Base-by-base conservation (phyloP, 2,888 invertebrate species). In the Elmis aenea region DNA sequence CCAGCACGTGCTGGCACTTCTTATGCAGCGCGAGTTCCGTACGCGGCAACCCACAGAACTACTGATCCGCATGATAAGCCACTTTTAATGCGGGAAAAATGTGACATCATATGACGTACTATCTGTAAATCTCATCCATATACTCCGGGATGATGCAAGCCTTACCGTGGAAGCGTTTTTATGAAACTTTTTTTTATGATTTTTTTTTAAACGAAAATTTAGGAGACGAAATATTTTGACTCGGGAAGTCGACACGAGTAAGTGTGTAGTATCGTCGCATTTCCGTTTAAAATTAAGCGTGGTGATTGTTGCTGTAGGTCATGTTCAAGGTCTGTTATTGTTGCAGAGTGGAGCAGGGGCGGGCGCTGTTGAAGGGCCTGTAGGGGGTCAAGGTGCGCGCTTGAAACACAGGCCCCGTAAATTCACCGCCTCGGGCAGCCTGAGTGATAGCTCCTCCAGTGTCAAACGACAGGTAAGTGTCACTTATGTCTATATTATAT, bases 281-380 rank as follows among this genome's bases (percentile, higher is more conserved):
- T n/a, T n/a, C n/a, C n/a, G n/a, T n/a, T n/a, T n/a, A n/a, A n/a
- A n/a, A n/a, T n/a, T n/a, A n/a, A n/a, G n/a, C n/a, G n/a, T n/a
- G n/a, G n/a, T n/a, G n/a, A n/a, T n/a, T n/a, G n/a, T n/a, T n/a
- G n/a, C n/a, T n/a, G n/a, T 33, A 37, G 41, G 42, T 42, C 42
- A 42, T 32, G 38, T 38, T 42, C 42, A 42, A 42, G 42, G 42
- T 24, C 24, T 33, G 28, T 33, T 48, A 49, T 51, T 46, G 42
- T 59, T 61, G 37, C 54, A 64, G 65, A 53, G 52, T 47, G 51
- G 54, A 50, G 49, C 56, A 49, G 59, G 52, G 51, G 67, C 56
- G 64, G 69, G 61, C 67, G 68, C 59, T 67, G 67, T 59, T 66
- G 72, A 65, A 67, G 64, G 67, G 68, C 67, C 62, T 51, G 54